phyloP scores from a whole-genome alignment of 2,888 invertebrate species.

The Nomada hirtipes region DNA sequence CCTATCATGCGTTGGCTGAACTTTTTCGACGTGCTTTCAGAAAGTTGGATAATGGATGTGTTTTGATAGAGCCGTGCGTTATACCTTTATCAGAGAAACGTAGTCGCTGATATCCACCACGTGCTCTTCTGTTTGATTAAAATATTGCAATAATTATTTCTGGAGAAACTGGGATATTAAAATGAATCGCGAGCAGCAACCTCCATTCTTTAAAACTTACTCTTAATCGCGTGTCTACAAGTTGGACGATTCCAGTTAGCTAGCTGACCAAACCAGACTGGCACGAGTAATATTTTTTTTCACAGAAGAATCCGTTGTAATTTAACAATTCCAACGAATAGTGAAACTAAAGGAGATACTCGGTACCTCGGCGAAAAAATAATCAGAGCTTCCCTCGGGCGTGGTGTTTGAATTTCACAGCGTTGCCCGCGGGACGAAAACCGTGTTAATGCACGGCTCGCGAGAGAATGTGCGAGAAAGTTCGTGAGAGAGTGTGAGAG shows the following conservation, averaged over 20 bases:
- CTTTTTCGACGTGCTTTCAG: not conserved
- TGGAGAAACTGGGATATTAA: too few species aligned
- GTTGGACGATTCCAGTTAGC: too few species aligned
- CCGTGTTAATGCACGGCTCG: slow-evolving; percentile 50
- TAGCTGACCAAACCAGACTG: too few species aligned
- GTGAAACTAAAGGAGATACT: not conserved
- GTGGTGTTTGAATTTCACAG: slow-evolving; percentile 37
- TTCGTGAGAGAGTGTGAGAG: not conserved
- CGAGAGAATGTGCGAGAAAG: not conserved
- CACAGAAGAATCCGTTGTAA: not conserved
- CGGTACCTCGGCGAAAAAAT: not conserved
- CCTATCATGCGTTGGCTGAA: too few species aligned
- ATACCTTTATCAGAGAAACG: not conserved
- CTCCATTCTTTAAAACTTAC: too few species aligned
- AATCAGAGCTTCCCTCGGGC: not conserved
- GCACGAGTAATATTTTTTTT: too few species aligned
- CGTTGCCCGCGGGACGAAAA: slow-evolving; percentile 36
- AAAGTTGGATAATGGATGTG: not conserved
- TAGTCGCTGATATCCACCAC: slow-evolving; percentile 2
- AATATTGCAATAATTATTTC: not conserved
- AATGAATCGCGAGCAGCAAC: too few species aligned
- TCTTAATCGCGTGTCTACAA: too few species aligned
- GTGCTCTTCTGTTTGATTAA: not conserved
- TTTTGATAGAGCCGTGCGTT: slow-evolving; percentile 2
- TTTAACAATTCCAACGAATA: not conserved